Evolutionary conservation across 35 echinoderm and acorn worm genomes (phyloP).

Genomic region (Heliocidaris tuberculata): DNA sequence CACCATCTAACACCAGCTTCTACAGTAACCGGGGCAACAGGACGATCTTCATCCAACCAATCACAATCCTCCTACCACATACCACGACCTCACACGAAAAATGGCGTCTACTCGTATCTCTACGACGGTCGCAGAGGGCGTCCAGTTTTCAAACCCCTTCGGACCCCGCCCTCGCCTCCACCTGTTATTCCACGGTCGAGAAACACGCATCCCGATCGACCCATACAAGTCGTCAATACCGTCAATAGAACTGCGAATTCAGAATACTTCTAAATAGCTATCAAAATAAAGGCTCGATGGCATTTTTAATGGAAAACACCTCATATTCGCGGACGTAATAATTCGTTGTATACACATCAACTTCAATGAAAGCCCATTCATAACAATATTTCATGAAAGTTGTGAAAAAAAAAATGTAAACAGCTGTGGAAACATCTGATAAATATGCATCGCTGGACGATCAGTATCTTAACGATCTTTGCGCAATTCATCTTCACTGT

Average conservation of each 20-base stretch:
- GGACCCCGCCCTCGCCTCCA: slow-evolving; percentile 25
- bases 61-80: slow-evolving; percentile 38
- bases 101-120: slow-evolving; percentile 38
- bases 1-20: slow-evolving; percentile 31
- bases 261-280: slow-evolving; percentile 19
- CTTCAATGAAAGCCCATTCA: no score
- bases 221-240: slow-evolving; percentile 17
- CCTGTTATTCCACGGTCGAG: background rate
- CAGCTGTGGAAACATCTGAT: no score
- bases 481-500: no score
- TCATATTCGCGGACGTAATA: background rate
- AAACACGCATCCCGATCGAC: background rate
- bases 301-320: background rate
- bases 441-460: no score
- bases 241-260: background rate
- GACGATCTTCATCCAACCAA: background rate
- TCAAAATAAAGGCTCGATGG: background rate
- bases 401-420: no score
- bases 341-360: no score
- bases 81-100: slow-evolving; percentile 17
- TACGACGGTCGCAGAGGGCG: slow-evolving; percentile 41
- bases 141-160: slow-evolving; percentile 21
- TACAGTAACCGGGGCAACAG: background rate
- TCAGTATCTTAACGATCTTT: no score
- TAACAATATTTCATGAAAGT: no score